Evolutionary conservation across 2,113 vertebrate species (phyloP).

Genomic region (Laterallus jamaicensis): DNA sequence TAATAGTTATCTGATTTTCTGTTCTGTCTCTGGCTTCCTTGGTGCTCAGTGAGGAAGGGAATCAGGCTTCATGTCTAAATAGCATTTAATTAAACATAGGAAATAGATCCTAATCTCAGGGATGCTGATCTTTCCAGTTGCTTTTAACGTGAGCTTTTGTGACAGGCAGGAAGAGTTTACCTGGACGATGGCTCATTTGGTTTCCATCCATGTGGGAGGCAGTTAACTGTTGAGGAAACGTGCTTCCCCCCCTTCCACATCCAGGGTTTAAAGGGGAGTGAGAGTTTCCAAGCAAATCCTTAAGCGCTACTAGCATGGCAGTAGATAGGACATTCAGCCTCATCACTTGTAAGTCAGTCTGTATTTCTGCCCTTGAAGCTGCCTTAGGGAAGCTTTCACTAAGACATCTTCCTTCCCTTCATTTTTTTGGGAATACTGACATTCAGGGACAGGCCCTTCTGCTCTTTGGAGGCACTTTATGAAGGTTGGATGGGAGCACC

Average conservation of each 20-base stretch:
- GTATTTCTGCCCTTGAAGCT: not conserved
- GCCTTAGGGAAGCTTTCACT: not conserved
- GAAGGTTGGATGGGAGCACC: not conserved
- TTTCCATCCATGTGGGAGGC: not conserved
- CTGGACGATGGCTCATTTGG: accelerated
- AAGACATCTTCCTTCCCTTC: not conserved
- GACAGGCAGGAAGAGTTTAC: not conserved
- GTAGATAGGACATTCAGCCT: not conserved
- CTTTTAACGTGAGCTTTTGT: not conserved
- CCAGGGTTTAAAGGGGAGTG: not conserved
- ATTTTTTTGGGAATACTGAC: not conserved
- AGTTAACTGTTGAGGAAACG: not conserved
- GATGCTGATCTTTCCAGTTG: not conserved
- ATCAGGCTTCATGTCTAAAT: not conserved
- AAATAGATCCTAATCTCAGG: not conserved
- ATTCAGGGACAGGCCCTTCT: not conserved
- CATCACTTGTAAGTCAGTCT: not conserved
- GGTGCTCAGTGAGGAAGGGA: not conserved
- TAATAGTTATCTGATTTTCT: not conserved
- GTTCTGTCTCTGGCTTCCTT: not conserved
- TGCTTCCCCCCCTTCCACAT: not conserved
- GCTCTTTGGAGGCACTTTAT: not conserved
- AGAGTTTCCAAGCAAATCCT: not conserved
- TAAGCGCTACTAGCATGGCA: not conserved
- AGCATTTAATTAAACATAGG: not conserved